Evolutionary conservation across 2,888 invertebrate species (phyloP), one percentile per base, ranked within the genome.

Genomic region (Phortica okadai): DNA sequence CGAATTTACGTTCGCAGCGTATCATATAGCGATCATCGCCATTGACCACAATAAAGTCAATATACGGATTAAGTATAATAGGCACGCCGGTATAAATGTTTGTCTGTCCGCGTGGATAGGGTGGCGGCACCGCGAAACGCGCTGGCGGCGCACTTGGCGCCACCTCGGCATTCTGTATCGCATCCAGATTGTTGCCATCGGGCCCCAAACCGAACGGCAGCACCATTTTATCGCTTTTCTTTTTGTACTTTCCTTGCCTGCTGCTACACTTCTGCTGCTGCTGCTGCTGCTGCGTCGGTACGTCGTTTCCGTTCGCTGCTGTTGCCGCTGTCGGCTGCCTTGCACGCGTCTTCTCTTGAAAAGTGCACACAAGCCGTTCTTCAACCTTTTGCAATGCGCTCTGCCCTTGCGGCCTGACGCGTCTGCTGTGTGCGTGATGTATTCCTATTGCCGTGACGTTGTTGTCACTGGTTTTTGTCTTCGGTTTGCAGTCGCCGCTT

Each of bases 11-110:
- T 77, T 91, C 90, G 74, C 91, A 90, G 6, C 91, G 89, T 54
- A 91, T 91, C 90, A 91, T 89, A 69, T 90, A 90, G 11, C 90
- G 89, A 83, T 91, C 91, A n/a, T 91, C 90, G 50, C 91, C 90
- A 75, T 91, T 91, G 8, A 91, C 91, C 66, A 91, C 90, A 50
- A 91, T 91, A 74, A 91, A 91, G 76, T 91, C 91, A 76, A 91
- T 90, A 79, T 91, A 91, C 10, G 90, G 90, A 82, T 90, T 90
- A 70, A 87, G 86, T 73, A 89, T 91, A 77, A 90, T 88, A 69
- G 90, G 90, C 74, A 90, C 88, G 10, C 87, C 89, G 0, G 89
- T 84, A 58, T 89, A 88, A 4, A 90, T 89, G 74, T 85, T 90
- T 41, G 88, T 84, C 77, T 89, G 88, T 1, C 89, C 86, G 11